Evolutionary conservation across 2,888 invertebrate species (phyloP), one percentile per base, ranked within the genome.

Genomic region (Drosophila gaucha): DNA sequence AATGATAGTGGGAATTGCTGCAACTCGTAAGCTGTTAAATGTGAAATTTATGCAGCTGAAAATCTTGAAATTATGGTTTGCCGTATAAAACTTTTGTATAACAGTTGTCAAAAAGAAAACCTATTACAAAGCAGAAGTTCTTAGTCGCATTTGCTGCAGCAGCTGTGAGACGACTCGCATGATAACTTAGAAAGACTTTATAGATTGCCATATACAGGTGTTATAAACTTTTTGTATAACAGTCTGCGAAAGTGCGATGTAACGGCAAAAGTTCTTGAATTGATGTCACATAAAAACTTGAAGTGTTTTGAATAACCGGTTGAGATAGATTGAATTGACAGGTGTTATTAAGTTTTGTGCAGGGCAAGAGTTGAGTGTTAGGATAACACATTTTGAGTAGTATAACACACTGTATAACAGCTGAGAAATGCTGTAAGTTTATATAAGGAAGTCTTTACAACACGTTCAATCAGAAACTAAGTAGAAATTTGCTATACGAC

Each of bases 1-100:
- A 65, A 65, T 70, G 65, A 74, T 65, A 38, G 65, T 49, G 49
- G 20, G 16, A 65, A 65, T 49, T 65, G 64, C 57, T 51, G 69
- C 56, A 67, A 54, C 56, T 68, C 51, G 55, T 41, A 43, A 44
- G 31, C 44, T 26, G 56, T 50, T 73, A 57, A 57, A 54, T 31
- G 52, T 28, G 36, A 5, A 31, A 64, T 70, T 69, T 69, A 71
- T 65, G 52, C 52, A 44, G 39, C 39, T 18, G 36, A 41, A 33
- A 44, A 16, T n/a, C 38, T 16, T 26, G 14, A 20, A 43, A 47
- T 41, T 26, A 30, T 24, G 18, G 10, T 8, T 12, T 6, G 28
- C 39, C 33, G 18, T 46, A 35, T 39, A 39, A 49, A 59, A 67
- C 20, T 44, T 58, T 24, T 26, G 31, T 41, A 60, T 41, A 72